phyloP scores from a whole-genome alignment of 2,797 vertebrate species.

The Pseudocheirus occidentalis region DNA sequence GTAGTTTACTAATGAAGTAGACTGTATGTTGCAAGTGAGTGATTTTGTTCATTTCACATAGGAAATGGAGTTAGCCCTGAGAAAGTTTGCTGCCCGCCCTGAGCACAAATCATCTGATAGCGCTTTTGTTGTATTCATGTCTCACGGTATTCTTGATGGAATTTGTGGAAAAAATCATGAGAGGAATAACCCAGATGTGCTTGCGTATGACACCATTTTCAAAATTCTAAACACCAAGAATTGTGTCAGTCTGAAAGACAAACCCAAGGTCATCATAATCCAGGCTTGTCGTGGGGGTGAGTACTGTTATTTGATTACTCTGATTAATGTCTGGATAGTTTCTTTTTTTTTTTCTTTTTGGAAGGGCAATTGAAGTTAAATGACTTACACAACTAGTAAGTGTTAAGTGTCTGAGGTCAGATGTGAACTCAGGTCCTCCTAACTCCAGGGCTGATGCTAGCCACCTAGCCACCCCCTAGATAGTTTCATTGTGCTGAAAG shows the following conservation, averaged over 20 bases:
- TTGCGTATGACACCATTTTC: slow-evolving; percentile 83
- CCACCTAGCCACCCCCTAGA: background rate
- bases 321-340: background rate
- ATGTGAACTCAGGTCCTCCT: too few species aligned
- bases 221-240: slow-evolving; percentile 80
- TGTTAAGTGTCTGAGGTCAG: too few species aligned
- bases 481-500: background rate
- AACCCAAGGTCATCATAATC: slow-evolving; percentile 89
- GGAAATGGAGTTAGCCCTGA: slow-evolving; percentile 80
- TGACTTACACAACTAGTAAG: too few species aligned
- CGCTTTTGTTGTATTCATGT: slow-evolving; percentile 90
- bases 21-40: background rate
- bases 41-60: slow-evolving; percentile 62
- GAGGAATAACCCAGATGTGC: slow-evolving; percentile 56
- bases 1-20: background rate
- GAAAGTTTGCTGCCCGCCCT: slow-evolving; percentile 75
- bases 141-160: slow-evolving; percentile 83
- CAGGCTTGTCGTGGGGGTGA: slow-evolving; percentile 89
- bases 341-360: background rate
- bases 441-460: too few species aligned
- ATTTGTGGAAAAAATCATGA: slow-evolving; percentile 81
- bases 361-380: too few species aligned
- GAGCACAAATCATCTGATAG: slow-evolving; percentile 87
- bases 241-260: slow-evolving; percentile 83
- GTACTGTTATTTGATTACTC: background rate